These are phyloP conservation scores for Ciconia boyciana DNA, from an alignment of 2,113 vertebrate genomes.

Conservation along the genomic window DNA sequence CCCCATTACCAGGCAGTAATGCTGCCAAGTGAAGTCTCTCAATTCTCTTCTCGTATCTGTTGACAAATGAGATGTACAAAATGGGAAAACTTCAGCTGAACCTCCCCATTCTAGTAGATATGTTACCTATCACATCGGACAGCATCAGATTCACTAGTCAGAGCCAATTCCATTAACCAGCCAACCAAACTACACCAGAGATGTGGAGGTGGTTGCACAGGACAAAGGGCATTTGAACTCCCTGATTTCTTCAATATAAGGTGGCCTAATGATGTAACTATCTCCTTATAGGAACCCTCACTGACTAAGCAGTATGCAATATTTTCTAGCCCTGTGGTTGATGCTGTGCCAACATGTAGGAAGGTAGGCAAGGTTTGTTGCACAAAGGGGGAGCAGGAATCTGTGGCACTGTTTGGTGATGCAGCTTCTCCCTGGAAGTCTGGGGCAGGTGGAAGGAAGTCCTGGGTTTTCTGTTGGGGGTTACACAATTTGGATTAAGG, in stretches of 20 bases:
- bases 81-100: background rate
- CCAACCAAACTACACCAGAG: background rate
- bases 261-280: background rate
- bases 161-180: background rate
- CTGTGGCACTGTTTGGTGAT: background rate
- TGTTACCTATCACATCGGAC: background rate
- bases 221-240: background rate
- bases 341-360: too few species aligned
- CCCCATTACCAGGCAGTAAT: background rate
- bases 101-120: background rate
- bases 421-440: background rate
- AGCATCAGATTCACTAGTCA: too few species aligned
- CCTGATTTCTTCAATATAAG: background rate
- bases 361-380: background rate
- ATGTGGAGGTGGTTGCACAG: background rate
- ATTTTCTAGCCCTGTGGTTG: background rate
- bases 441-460: background rate
- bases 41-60: background rate
- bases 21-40: background rate
- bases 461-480: background rate
- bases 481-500: background rate
- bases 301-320: background rate
- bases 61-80: background rate
- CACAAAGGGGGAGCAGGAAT: background rate
- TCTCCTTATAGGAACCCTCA: background rate